Percentiles rank a stretch among this genome's conserved stretches.
phyloP scores from a whole-genome alignment of 2,797 vertebrate genomes.

The Heteromormyrus szaboi region DNA sequence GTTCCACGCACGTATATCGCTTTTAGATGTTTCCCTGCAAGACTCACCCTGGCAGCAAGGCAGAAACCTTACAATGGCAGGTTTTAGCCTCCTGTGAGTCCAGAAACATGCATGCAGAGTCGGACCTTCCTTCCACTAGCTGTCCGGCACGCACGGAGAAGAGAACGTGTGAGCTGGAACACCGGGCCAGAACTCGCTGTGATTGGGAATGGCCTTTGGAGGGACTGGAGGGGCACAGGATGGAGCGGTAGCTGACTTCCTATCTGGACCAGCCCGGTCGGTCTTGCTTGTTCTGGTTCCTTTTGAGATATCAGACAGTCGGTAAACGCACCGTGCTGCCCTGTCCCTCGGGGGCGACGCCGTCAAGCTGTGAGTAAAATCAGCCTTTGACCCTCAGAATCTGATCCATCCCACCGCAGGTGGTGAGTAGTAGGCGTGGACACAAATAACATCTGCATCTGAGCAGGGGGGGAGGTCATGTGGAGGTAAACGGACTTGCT shows the following conservation, averaged over 20 bases:
- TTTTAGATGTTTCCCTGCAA: background rate
- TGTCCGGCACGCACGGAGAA: background rate
- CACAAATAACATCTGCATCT: background rate
- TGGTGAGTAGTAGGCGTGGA: background rate
- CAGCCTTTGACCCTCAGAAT: background rate
- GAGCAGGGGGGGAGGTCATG: background rate
- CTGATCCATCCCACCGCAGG: background rate
- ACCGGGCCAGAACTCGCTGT: background rate
- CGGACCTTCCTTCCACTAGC: background rate
- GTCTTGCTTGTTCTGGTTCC: background rate
- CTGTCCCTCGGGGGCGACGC: too few relatives aligned
- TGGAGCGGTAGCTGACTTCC: background rate
- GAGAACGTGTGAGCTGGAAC: background rate
- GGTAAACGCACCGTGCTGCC: background rate
- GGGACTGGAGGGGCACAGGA: too few relatives aligned
- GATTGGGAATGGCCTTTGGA: background rate
- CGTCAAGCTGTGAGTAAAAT: background rate
- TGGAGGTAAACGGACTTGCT: background rate
- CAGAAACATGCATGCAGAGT: background rate
- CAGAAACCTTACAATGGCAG: background rate
- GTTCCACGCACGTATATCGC: background rate
- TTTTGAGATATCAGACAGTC: background rate
- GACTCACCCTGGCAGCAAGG: background rate
- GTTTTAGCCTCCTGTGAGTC: background rate
- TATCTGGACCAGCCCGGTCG: background rate